Evolutionary conservation across 2,113 vertebrate genomes (phyloP).

Genomic region (Micromys minutus): DNA sequence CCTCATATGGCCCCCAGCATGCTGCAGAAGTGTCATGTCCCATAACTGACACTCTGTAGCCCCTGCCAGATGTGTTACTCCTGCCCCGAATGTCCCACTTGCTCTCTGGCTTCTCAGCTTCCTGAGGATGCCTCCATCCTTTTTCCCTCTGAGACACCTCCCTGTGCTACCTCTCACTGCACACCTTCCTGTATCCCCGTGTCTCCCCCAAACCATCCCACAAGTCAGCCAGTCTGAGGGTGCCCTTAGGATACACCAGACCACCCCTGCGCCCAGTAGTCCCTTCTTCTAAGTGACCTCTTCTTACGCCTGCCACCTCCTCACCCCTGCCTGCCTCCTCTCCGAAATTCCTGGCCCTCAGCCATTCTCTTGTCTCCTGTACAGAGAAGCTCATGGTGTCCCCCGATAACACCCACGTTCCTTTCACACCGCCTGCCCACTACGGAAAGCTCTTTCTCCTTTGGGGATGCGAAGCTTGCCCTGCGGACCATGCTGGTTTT

Average conservation of each 20-base stretch:
- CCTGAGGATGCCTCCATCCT: neutral
- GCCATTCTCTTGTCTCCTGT: accelerated
- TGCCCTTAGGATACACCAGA: neutral
- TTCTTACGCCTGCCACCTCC: neutral
- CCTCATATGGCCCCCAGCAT: accelerated
- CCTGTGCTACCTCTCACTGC: neutral
- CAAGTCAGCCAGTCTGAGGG: neutral
- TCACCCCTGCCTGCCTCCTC: neutral
- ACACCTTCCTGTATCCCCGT: neutral
- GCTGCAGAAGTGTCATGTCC: no score
- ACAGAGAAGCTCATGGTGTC: neutral
- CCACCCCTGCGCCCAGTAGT: neutral
- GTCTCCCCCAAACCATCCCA: neutral
- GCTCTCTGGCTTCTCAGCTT: no score
- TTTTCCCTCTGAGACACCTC: neutral
- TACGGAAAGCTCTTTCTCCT: neutral
- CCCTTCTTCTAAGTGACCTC: neutral
- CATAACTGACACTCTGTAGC: neutral
- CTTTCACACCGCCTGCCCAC: neutral
- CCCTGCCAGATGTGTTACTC: accelerated
- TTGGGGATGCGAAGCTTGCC: neutral
- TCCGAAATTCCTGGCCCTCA: neutral
- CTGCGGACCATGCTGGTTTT: neutral
- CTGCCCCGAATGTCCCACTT: neutral
- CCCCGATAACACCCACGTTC: neutral